Evolutionary conservation across 2,113 vertebrate species (phyloP).

Genomic region (Atlantisia rogersi): DNA sequence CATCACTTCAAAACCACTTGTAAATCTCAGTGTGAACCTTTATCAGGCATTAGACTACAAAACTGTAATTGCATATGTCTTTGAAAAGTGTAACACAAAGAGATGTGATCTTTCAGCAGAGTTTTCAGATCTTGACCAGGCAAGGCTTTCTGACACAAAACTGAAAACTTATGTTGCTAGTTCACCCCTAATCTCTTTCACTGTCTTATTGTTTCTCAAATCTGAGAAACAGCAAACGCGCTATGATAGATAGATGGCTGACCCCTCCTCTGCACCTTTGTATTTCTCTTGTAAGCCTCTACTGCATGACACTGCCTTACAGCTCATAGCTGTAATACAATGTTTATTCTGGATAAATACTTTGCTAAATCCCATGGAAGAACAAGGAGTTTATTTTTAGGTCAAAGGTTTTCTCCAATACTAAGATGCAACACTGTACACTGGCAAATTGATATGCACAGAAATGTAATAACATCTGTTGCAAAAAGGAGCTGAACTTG

Average conservation of each 20-base stretch:
- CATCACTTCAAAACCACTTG: neutral
- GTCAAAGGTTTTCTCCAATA: neutral
- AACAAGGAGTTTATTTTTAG: neutral
- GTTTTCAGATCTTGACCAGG: neutral
- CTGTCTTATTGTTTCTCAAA: neutral
- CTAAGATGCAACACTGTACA: neutral
- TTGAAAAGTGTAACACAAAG: neutral
- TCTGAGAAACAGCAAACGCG: neutral
- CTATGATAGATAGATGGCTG: neutral
- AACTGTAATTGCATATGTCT: neutral
- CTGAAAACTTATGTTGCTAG: neutral
- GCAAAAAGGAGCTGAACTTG: neutral
- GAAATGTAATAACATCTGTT: neutral
- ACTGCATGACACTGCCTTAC: neutral
- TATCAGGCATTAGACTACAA: neutral
- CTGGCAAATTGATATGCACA: neutral
- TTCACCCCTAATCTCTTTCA: neutral
- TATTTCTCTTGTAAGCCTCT: neutral
- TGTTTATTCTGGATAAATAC: neutral
- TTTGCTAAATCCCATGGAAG: neutral
- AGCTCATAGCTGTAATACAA: neutral
- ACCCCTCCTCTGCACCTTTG: neutral
- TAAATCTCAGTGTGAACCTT: neutral
- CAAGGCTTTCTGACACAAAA: neutral
- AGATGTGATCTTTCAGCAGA: neutral